Evolutionary conservation across 2,888 invertebrate genomes (phyloP).

Genomic region (Salpingus planirostris): DNA sequence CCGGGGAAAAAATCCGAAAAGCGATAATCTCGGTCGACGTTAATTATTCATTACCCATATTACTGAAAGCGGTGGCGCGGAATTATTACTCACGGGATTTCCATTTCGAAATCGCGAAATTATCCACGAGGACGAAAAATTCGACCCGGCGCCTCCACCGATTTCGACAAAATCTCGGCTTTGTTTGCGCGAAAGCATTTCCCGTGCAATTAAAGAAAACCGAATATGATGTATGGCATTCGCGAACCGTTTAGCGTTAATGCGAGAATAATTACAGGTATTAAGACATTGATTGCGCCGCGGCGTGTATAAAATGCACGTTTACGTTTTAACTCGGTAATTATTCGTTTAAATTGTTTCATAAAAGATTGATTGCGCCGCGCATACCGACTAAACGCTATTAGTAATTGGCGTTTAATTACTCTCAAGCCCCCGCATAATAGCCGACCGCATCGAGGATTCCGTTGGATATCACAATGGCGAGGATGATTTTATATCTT

Average conservation of each 20-base stretch:
- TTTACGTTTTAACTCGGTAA: slow-evolving; percentile 18
- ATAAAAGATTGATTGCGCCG: slow-evolving; percentile 18
- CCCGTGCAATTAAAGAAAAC: too few species aligned
- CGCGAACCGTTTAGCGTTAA: slow-evolving; percentile 15
- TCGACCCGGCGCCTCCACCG: too few species aligned
- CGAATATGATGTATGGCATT: slow-evolving; percentile 13
- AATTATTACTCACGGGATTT: too few species aligned
- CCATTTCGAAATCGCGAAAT: too few species aligned
- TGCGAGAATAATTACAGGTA: slow-evolving; percentile 24
- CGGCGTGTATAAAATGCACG: slow-evolving; percentile 13
- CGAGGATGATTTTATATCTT: background rate
- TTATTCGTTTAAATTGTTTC: slow-evolving; percentile 22
- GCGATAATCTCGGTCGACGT: slow-evolving; percentile 26
- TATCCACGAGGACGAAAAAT: too few species aligned
- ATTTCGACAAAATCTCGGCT: too few species aligned
- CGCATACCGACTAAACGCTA: background rate
- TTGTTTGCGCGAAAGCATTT: too few species aligned
- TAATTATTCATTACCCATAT: slow-evolving; percentile 26
- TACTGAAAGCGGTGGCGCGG: too few species aligned
- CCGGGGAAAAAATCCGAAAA: slow-evolving; percentile 17
- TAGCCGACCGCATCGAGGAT: background rate
- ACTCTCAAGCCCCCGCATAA: too few species aligned
- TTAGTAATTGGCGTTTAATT: slow-evolving; percentile 9
- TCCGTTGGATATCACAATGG: background rate
- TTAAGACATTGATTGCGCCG: slow-evolving; percentile 20